Conservation (phyloP, 2,888 invertebrate species). For the Cryptocephalus moraei region DNA sequence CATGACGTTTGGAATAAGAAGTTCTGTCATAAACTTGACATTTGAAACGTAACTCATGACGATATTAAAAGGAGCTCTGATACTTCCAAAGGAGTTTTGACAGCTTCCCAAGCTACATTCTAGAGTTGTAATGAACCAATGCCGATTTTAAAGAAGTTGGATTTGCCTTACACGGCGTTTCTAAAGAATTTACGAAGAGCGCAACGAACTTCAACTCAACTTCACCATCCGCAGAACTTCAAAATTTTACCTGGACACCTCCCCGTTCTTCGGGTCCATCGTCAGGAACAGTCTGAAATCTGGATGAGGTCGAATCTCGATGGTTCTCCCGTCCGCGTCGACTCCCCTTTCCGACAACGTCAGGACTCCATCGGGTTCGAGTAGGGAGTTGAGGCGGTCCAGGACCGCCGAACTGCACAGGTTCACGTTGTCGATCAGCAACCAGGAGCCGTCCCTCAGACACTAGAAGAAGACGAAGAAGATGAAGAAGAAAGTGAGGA, state of each 20-base stretch:
- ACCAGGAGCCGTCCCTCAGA: conserved; percentile 71
- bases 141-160: no score
- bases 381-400: conserved; percentile 88
- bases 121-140: no score
- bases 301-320: conserved; percentile 70
- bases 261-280: conserved; percentile 91
- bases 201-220: neutral
- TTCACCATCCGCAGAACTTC: no score
- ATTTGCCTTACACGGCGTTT: no score
- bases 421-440: conserved; percentile 87
- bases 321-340: conserved; percentile 54
- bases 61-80: no score
- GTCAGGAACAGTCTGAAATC: conserved; percentile 91
- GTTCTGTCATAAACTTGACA: no score
- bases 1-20: no score
- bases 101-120: no score
- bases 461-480: conserved; percentile 44
- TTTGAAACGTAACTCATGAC: no score
- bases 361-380: conserved; percentile 87
- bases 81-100: no score
- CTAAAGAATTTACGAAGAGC: neutral
- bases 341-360: conserved; percentile 88
- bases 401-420: conserved; percentile 93
- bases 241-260: conserved; percentile 83
- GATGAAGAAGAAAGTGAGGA: neutral